Base-by-base conservation (phyloP, 37 sponge, comb jelly and placozoan genomes). In the Cliona cf. orientalis region DNA sequence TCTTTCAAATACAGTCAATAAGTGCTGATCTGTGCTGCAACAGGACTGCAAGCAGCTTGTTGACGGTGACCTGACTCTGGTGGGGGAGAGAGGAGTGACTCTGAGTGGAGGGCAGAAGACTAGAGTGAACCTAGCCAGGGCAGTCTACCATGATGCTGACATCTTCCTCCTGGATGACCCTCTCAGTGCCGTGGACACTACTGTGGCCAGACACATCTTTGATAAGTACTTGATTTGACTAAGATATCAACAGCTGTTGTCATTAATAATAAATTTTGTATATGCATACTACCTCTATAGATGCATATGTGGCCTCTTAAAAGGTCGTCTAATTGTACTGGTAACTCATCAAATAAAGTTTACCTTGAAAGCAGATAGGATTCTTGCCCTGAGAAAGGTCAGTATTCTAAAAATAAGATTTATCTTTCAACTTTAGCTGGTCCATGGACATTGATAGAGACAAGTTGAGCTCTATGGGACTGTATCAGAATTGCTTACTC, bases 91-190 rank as follows among this genome's bases (percentile, higher is more conserved):
- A 56, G 97, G 97, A 63, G 92, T 94, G 37, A 91, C 94, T 21
- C 82, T 94, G 45, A 97, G 95, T 91, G 97, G 97, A 17, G 97
- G 97, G 19, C 97, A 97, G 76, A 94, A 89, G 84, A 87, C 95
- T 0, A 85, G 97, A 44, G 83, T 97, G 35, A 87, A 86, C 45
- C 88, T 97, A 58, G 97, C 97, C 33, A 84, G 95, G 58, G 89
- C 89, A 9, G 74, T 91, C 37, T 94, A 94, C 68, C 82, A 67
- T 26, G 65, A 87, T 33, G 92, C 92, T 25, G 92, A 90, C 31
- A 66, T 94, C 64, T 91, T 71, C 80, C 79, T 94, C 17, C 82
- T 94, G 41, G 95, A 94, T 59, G 91, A 94, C 61, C 95, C 95
- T 46, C 83, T 94, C 58, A 87, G 92, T 83, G 95, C 95, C 34